Evolutionary conservation across 2,888 invertebrate species (phyloP).

Genomic region (Melieria picta): DNA sequence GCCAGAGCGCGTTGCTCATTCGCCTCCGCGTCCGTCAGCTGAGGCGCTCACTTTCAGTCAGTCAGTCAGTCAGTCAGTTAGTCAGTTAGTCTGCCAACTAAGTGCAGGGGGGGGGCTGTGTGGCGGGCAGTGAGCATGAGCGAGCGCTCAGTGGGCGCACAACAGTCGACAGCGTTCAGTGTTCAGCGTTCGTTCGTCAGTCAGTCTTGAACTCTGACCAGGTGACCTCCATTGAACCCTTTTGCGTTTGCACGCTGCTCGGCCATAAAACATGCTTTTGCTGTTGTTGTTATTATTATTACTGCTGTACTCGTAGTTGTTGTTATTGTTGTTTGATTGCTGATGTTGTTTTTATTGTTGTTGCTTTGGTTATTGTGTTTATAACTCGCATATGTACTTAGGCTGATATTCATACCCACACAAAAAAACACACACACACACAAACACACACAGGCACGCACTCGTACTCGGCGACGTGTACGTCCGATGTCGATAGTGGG

Average conservation of each 20-base stretch:
- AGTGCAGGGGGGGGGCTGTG: too few relatives aligned
- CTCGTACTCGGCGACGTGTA: too few relatives aligned
- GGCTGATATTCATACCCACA: neutral
- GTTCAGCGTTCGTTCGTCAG: slow-evolving; percentile 32
- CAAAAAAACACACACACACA: too few relatives aligned
- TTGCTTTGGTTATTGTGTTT: slow-evolving; percentile 10
- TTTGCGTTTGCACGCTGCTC: slow-evolving; percentile 20
- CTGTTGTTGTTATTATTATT: slow-evolving; percentile 19
- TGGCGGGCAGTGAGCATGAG: too few relatives aligned
- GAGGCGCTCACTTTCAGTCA: slow-evolving; percentile 47
- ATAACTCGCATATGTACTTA: slow-evolving; percentile 25
- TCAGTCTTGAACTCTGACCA: slow-evolving; percentile 65
- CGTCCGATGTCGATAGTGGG: too few relatives aligned
- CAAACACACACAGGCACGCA: too few relatives aligned
- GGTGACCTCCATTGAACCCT: slow-evolving; percentile 63
- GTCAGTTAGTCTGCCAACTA: too few relatives aligned
- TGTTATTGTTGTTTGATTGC: slow-evolving; percentile 5
- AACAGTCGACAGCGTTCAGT: too few relatives aligned
- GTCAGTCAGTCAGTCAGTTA: slow-evolving; percentile 23
- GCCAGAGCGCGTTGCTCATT: too few relatives aligned
- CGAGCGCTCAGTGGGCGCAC: too few relatives aligned
- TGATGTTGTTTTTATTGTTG: slow-evolving; percentile 16
- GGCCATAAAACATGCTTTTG: slow-evolving; percentile 18
- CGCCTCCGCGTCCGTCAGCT: neutral
- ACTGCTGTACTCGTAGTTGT: slow-evolving; percentile 7